Conservation (phyloP, 2,113 vertebrate genomes). For the Gobio gobio region DNA sequence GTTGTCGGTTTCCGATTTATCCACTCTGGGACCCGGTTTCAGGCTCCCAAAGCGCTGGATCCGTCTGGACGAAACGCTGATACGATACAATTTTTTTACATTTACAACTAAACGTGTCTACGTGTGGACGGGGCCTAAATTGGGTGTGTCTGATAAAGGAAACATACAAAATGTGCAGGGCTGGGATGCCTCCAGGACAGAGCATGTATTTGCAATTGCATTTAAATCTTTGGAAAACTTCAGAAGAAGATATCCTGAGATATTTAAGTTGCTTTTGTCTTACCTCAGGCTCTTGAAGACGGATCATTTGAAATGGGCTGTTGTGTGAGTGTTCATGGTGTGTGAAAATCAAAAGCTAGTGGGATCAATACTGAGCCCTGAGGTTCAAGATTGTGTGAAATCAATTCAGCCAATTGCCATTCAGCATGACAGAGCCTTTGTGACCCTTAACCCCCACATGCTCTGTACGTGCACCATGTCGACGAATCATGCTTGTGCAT, state of each 20-base stretch:
- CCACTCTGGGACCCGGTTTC: too few species aligned
- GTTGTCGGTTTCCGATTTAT: too few species aligned
- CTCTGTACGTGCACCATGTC: constrained; percentile 5
- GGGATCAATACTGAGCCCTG: constrained; percentile 43
- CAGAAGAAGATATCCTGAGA: constrained; percentile 10
- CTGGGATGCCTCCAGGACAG: not conserved
- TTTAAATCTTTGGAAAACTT: not conserved
- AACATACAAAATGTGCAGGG: too few species aligned
- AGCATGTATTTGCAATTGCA: not conserved
- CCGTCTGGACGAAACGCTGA: too few species aligned
- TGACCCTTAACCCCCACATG: constrained; percentile 38
- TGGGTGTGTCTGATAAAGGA: too few species aligned
- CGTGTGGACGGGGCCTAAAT: too few species aligned
- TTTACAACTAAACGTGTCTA: too few species aligned
- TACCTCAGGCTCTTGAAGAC: constrained; percentile 23
- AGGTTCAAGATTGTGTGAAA: constrained; percentile 48
- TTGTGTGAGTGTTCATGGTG: constrained; percentile 31
- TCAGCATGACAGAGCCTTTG: constrained; percentile 32
- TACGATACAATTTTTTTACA: too few species aligned
- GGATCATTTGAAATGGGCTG: constrained; percentile 45
- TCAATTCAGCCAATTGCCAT: constrained; percentile 50
- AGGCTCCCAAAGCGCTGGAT: too few species aligned
- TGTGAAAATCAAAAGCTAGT: constrained; percentile 50
- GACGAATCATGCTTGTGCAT: constrained; percentile 24
- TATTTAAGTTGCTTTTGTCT: constrained; percentile 21